Conservation (phyloP, 1,140 invertebrate species). For the Drosophila lacertosa region DNA sequence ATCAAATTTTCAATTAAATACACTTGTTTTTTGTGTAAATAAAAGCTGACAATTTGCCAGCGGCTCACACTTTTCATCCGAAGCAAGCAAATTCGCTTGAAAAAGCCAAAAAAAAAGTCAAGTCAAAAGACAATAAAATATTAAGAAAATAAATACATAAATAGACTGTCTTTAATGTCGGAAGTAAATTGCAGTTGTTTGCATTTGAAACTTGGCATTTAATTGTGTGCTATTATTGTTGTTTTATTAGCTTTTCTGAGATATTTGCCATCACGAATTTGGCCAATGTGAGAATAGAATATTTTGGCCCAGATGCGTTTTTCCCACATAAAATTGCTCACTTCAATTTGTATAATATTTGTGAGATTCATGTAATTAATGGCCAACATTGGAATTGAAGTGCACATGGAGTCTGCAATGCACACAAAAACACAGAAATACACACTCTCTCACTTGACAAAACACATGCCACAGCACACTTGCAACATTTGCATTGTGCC, state of each 20-base stretch:
- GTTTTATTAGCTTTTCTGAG: too few relatives aligned
- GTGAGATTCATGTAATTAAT: slow-evolving; percentile 12
- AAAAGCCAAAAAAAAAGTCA: not conserved
- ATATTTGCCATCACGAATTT: too few relatives aligned
- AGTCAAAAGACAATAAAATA: not conserved
- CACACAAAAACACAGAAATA: not conserved
- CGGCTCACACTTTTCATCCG: not conserved
- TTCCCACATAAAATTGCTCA: not conserved
- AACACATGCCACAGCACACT: too few relatives aligned
- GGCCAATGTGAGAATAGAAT: too few relatives aligned
- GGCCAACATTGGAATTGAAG: slow-evolving; percentile 7
- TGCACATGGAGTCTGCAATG: slow-evolving; percentile 14
- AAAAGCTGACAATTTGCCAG: not conserved
- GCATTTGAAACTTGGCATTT: too few relatives aligned
- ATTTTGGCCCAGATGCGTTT: not conserved
- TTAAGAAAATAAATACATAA: not conserved
- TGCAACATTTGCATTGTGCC: not conserved
- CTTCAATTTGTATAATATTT: slow-evolving; percentile 19
- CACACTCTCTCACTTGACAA: too few relatives aligned
- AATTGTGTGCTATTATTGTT: too few relatives aligned
- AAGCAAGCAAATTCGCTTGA: not conserved
- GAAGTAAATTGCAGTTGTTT: too few relatives aligned
- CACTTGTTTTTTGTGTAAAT: not conserved
- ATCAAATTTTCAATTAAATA: slow-evolving; percentile 18
- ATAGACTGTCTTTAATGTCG: too few relatives aligned